Percentiles rank a stretch among this genome's conserved stretches.
Evolutionary conservation across 2,113 vertebrate genomes (phyloP).

Genomic region (Muntiacus reevesi): DNA sequence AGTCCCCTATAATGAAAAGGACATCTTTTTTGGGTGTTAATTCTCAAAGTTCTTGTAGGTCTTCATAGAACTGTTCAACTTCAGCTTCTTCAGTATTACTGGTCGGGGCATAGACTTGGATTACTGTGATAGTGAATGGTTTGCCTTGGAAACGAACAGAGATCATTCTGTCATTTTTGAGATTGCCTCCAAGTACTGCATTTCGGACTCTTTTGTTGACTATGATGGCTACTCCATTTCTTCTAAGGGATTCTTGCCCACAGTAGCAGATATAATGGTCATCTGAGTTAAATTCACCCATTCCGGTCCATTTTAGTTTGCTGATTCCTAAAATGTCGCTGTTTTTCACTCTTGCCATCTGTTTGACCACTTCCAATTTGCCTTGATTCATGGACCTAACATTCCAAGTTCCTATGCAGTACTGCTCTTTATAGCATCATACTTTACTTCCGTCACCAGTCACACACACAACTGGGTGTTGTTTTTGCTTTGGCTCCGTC

Average conservation of each 20-base stretch:
- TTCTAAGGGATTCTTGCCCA: neutral
- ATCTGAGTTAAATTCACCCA: neutral
- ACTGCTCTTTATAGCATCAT: neutral
- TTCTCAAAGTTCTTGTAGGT: neutral
- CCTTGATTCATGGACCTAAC: neutral
- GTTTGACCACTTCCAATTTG: neutral
- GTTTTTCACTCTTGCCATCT: neutral
- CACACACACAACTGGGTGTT: neutral
- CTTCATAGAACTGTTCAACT: neutral
- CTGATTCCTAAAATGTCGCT: neutral
- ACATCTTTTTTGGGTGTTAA: neutral
- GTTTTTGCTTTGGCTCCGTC: neutral
- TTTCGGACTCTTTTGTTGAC: neutral
- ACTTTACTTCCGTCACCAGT: neutral
- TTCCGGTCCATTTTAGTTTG: neutral
- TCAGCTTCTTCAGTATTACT: neutral
- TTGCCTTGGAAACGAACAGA: neutral
- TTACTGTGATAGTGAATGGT: neutral
- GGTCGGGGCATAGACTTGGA: neutral
- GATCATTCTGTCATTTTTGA: neutral
- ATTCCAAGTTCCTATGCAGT: rapidly evolving
- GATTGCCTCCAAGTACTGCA: neutral
- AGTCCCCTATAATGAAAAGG: neutral
- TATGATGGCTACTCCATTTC: neutral
- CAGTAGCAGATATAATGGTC: neutral